Conservation (phyloP, 2,113 vertebrate genomes). For the Xenopus laevis region DNA sequence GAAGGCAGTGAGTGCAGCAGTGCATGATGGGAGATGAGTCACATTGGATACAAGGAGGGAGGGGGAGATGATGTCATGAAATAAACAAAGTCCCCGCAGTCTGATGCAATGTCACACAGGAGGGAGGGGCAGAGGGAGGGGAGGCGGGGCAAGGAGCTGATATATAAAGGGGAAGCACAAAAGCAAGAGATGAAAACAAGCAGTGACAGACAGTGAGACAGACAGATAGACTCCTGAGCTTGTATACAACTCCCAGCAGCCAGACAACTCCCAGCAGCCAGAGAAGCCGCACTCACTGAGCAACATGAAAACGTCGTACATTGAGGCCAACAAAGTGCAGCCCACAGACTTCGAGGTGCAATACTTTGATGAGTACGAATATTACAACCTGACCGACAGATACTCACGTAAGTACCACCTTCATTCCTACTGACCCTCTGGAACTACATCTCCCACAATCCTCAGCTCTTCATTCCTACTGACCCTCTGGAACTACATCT, state of each 20-base stretch:
- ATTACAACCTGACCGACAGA: constrained; percentile 73
- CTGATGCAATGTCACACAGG: constrained; percentile 23
- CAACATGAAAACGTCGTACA: constrained; percentile 56
- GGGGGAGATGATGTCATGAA: not conserved
- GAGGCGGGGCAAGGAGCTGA: not conserved
- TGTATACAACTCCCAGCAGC: too few relatives aligned
- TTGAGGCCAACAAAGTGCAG: constrained; percentile 69
- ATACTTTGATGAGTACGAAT: constrained; percentile 76
- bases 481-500: too few relatives aligned
- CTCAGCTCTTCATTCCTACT: too few relatives aligned
- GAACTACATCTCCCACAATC: too few relatives aligned
- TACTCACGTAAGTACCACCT: constrained; percentile 62
- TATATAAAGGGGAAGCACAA: constrained; percentile 5
- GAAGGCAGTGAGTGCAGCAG: not conserved
- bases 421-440: too few relatives aligned
- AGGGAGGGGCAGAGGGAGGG: not conserved
- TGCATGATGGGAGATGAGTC: constrained; percentile 4
- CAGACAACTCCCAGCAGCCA: not conserved
- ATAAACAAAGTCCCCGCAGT: constrained; percentile 12
- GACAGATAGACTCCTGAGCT: too few relatives aligned
- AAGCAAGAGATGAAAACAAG: not conserved
- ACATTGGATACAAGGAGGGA: not conserved
- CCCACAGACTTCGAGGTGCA: constrained; percentile 60
- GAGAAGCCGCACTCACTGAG: not conserved
- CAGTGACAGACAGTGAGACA: not conserved